Evolutionary conservation across 1,140 invertebrate species (phyloP), one percentile per base, ranked within the genome.

Genomic region (Achatina immaculata): DNA sequence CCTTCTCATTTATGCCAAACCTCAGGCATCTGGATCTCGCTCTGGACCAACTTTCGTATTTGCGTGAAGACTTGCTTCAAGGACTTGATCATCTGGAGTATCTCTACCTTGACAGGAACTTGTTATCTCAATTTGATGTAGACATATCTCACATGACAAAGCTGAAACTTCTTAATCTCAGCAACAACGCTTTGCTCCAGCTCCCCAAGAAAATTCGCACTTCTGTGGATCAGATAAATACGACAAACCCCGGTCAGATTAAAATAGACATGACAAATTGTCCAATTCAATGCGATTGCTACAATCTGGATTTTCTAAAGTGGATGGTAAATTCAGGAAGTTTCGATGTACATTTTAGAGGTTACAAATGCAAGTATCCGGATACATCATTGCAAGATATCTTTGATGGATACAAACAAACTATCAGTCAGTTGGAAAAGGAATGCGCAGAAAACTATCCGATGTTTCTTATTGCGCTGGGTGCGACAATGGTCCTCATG

Each of bases 241-340:
- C 48, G 1, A 43, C 16, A 0, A 34, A 11, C 3, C 7, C 7
- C 11, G 31, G 1, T 51, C 28, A 43, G 9, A 73, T 73, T 14
- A 45, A 16, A 14, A n/a, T 73, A 48, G 71, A 73, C 28, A 73
- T 73, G 71, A 6, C 43, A 1, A 36, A 14, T 16, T 45, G 43
- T 45, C 71, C 71, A 19, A 73, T 73, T 28, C 71, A 48, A n/a
- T 73, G 71, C 24, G 71, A 73, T n/a, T 73, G 71, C 43, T 45
- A 38, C 9, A 43, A 73, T 73, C 43, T 73, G 71, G 71, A 73
- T 9, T 73, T 73, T 28, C 71, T 73, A 21, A 43, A 73, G 28
- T 73, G 71, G 71, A 43, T 73, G 71, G 71, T 73, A 14, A 73
- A 21, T 21, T 73, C 71, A 24, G 2, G 16, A 31, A 43, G 42